Evolutionary conservation across 2,113 vertebrate species (phyloP).

Genomic region (Bambusicola thoracicus): DNA sequence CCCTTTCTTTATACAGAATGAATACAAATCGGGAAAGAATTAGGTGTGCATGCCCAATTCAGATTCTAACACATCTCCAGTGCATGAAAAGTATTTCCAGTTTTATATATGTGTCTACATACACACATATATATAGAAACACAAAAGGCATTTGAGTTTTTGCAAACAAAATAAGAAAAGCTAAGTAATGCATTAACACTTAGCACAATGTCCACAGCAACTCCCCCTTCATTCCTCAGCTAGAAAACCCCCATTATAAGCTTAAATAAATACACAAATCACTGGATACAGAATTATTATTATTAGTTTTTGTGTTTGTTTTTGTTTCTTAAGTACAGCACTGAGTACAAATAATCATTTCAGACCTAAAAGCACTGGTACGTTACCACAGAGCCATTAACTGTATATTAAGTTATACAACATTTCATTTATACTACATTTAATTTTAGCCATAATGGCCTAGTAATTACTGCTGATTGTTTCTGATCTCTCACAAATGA

Average conservation of each 20-base stretch:
- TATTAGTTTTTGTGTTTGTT: too few relatives aligned
- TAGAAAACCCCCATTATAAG: conserved; percentile 50
- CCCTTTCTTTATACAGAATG: neutral
- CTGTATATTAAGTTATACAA: conserved; percentile 43
- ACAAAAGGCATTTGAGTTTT: neutral
- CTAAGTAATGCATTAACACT: neutral
- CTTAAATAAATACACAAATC: neutral
- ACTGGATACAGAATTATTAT: neutral
- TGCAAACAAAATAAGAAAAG: neutral
- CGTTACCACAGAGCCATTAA: conserved; percentile 42
- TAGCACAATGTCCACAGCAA: neutral
- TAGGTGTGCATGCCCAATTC: neutral
- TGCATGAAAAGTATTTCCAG: neutral
- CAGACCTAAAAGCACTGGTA: conserved; percentile 2
- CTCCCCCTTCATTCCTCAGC: neutral
- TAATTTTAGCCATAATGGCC: conserved; percentile 1
- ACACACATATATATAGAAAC: neutral
- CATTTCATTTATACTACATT: conserved; percentile 49
- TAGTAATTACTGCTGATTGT: conserved; percentile 53
- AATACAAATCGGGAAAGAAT: neutral
- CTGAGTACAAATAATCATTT: conserved; percentile 38
- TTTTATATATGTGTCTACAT: neutral
- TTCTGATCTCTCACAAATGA: conserved; percentile 59
- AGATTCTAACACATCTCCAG: neutral
- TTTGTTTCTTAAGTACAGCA: neutral